A percentile compares a stretch with the other conserved stretches of the same genome.
Evolutionary conservation across 2,888 invertebrate species (phyloP).

Genomic region (Drosophila mettleri): DNA sequence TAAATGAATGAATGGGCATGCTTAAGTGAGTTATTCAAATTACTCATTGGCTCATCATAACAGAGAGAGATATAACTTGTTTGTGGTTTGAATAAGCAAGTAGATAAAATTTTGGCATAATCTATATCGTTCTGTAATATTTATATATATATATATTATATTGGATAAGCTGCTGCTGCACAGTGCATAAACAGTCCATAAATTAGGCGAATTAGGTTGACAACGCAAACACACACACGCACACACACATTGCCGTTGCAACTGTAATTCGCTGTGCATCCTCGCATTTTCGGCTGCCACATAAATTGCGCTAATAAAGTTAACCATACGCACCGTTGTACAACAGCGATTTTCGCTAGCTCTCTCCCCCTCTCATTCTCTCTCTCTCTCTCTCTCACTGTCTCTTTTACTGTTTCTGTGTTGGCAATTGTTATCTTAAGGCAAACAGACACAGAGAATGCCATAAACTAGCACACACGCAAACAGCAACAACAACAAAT

Average conservation of each 20-base stretch:
- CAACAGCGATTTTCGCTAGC: slow-evolving; percentile 8
- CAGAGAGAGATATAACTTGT: slow-evolving; percentile 8
- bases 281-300: slow-evolving; percentile 43
- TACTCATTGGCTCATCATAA: slow-evolving; percentile 13
- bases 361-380: not conserved
- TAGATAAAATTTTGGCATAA: slow-evolving; percentile 3
- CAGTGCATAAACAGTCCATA: slow-evolving; percentile 45
- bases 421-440: slow-evolving; percentile 66
- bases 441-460: slow-evolving; percentile 66
- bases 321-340: slow-evolving; percentile 72
- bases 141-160: slow-evolving; percentile 1
- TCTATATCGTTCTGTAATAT: not conserved
- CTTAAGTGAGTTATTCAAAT: slow-evolving; percentile 23
- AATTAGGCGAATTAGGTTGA: slow-evolving; percentile 51
- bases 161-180: slow-evolving; percentile 1
- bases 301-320: slow-evolving; percentile 76
- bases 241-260: slow-evolving; percentile 26
- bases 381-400: not conserved
- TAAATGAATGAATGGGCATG: slow-evolving; percentile 3
- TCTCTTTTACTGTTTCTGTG: not conserved
- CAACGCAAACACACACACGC: slow-evolving; percentile 24
- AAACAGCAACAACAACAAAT: slow-evolving; percentile 37
- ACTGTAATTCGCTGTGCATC: slow-evolving; percentile 48
- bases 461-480: slow-evolving; percentile 61
- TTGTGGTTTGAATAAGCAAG: slow-evolving; percentile 20